Evolutionary conservation across 2,888 invertebrate genomes (phyloP).

Genomic region (Calameuta idolon): DNA sequence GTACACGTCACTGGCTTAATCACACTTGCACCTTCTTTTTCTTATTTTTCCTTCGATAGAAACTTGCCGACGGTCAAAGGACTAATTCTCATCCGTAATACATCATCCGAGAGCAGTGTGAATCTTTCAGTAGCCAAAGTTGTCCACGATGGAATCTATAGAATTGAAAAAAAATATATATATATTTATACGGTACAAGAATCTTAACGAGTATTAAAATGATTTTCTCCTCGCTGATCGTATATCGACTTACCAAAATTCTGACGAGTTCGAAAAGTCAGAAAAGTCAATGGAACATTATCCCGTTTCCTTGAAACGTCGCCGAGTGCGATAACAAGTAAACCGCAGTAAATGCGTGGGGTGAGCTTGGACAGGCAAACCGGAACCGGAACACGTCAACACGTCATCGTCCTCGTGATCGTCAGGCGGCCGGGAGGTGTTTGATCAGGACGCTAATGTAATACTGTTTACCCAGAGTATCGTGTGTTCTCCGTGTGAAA

Average conservation of each 20-base stretch:
- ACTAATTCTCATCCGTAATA: not conserved
- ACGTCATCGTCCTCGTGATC: conserved; percentile 9
- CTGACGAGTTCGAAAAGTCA: conserved; percentile 10
- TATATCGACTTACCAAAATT: conserved; percentile 15
- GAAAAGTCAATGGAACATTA: conserved; percentile 16
- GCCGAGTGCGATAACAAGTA: conserved; percentile 3
- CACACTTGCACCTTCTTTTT: not conserved
- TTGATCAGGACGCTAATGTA: conserved; percentile 60
- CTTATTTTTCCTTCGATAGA: not conserved
- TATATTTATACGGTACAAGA: not conserved
- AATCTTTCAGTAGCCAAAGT: not conserved
- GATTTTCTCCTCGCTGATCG: not conserved
- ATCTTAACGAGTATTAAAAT: not conserved
- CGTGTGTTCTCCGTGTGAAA: conserved; percentile 41
- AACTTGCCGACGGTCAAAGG: not conserved
- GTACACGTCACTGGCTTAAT: not conserved
- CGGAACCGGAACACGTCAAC: conserved; percentile 40
- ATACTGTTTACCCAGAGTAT: conserved; percentile 57
- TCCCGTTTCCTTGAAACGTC: conserved; percentile 11
- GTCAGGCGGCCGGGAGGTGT: conserved; percentile 45
- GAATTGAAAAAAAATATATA: not conserved
- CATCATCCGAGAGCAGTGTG: not conserved
- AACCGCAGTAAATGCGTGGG: conserved; percentile 14
- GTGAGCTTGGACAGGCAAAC: conserved; percentile 17
- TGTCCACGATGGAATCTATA: not conserved